Evolutionary conservation across 2,888 invertebrate genomes (phyloP), one percentile per base, ranked within the genome.

Genomic region (Cordilura impudica): DNA sequence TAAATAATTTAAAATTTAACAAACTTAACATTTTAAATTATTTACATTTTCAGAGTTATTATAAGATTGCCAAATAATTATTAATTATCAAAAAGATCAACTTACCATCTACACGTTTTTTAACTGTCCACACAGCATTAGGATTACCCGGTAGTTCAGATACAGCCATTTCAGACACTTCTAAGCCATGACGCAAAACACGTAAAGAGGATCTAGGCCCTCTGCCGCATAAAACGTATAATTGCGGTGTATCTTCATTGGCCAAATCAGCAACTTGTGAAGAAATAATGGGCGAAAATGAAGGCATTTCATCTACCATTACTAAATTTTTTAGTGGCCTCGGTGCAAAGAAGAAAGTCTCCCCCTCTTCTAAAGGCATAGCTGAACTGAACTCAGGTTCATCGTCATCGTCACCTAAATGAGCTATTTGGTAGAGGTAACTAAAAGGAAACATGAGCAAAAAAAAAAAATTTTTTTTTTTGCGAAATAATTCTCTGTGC

Each of bases 101-200:
- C 95, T 95, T 91, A 98, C 98, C 99, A 92, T 99, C 99, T 88
- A 96, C 94, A 89, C 97, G 94, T 86, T 96, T 93, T 88, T 98
- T 97, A 18, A 99, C 99, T 29, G 99, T 99, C 99, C 99, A 99
- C 1, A 99, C 99, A 85, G 99, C 99, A 91, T 98, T 99, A 2
- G 99, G 99, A 87, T 98, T 99, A 87, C 99, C 99, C n/a, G 99
- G 99, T 83, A 99, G 91, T 90, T 99, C 99, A 21, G 98, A 98
- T 2, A 99, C 98, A 75, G 99, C 99, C 99, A 99, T 99, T 91
- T 99, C 99, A 0, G 98, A 97, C 1, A 99, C 98, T 92, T 99
- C 99, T 61, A 99, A 91, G 84, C 99, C 99, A 90, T 99, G 99
- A 21, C 99, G 92, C 8, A 99, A 91, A 0, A 99, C 97, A 86